phyloP scores from a whole-genome alignment of 2,113 vertebrate species.

The Colinus virginianus region DNA sequence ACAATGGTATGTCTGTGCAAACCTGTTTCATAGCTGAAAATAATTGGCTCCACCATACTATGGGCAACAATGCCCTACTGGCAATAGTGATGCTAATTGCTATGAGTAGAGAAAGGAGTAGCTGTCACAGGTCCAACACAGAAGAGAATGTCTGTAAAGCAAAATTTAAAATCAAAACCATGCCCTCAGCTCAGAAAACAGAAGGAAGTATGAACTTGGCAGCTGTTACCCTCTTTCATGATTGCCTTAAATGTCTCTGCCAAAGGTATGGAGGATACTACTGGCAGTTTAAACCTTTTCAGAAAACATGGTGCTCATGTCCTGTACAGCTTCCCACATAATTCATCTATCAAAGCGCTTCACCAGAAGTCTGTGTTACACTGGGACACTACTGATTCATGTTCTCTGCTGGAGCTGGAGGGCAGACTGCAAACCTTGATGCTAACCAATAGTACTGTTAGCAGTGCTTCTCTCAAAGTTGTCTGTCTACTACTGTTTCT shows the following conservation, averaged over 20 bases:
- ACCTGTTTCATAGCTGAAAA: not conserved
- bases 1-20: slow-evolving; percentile 35
- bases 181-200: slow-evolving; percentile 13
- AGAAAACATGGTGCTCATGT: not conserved
- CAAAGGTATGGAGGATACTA: not conserved
- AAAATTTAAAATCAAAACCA: slow-evolving; percentile 3
- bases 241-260: not conserved
- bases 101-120: not conserved
- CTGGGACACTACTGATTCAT: not conserved
- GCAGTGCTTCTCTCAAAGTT: not conserved
- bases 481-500: not conserved
- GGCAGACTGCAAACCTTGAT: not conserved
- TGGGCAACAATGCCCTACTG: not conserved
- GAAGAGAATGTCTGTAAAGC: not conserved
- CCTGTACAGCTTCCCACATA: not conserved
- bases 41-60: slow-evolving; percentile 26
- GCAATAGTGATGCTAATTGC: slow-evolving; percentile 32
- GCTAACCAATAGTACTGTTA: not conserved
- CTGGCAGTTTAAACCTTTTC: not conserved
- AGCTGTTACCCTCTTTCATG: not conserved
- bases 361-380: not conserved
- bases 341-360: not conserved
- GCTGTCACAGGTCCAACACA: not conserved
- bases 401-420: not conserved
- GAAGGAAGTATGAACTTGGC: not conserved